Conservation (phyloP, 2,113 vertebrate species). For the Odocoileus hemionus region DNA sequence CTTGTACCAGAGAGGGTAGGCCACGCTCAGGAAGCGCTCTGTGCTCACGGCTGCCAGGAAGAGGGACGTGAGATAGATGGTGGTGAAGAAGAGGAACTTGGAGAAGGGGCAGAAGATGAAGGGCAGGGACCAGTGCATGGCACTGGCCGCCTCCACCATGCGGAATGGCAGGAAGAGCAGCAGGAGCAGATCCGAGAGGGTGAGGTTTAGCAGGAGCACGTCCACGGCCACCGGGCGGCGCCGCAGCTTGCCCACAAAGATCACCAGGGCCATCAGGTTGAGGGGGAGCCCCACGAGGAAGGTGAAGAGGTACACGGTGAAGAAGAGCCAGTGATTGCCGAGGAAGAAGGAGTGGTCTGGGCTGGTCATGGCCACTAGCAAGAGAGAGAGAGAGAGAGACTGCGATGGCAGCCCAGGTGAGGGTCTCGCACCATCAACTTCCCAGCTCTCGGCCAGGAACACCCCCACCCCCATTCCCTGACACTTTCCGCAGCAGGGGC, state of each 20-base stretch:
- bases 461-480: too few species aligned
- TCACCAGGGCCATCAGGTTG: slow-evolving; percentile 68
- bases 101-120: slow-evolving; percentile 59
- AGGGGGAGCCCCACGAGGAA: slow-evolving; percentile 73
- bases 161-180: slow-evolving; percentile 70
- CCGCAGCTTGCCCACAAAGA: slow-evolving; percentile 63
- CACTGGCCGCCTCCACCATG: slow-evolving; percentile 53
- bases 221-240: slow-evolving; percentile 52
- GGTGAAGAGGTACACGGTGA: slow-evolving; percentile 64
- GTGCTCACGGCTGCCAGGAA: slow-evolving; percentile 72
- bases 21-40: slow-evolving; percentile 76
- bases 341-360: neutral
- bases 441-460: neutral
- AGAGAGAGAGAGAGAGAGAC: neutral
- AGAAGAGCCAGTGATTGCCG: slow-evolving; percentile 46
- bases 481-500: fast-evolving
- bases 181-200: slow-evolving; percentile 67
- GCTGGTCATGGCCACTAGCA: neutral
- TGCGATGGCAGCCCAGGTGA: too few species aligned
- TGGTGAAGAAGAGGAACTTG: slow-evolving; percentile 69
- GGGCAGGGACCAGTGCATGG: slow-evolving; percentile 66
- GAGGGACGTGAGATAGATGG: slow-evolving; percentile 73
- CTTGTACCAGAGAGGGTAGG: slow-evolving; percentile 75
- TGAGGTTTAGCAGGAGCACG: slow-evolving; percentile 71
- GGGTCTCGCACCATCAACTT: neutral